These are phyloP conservation scores for Pachyrhynchus sulphureomaculatus DNA, from an alignment of 1,140 invertebrate genomes.

Conservation along the genomic window DNA sequence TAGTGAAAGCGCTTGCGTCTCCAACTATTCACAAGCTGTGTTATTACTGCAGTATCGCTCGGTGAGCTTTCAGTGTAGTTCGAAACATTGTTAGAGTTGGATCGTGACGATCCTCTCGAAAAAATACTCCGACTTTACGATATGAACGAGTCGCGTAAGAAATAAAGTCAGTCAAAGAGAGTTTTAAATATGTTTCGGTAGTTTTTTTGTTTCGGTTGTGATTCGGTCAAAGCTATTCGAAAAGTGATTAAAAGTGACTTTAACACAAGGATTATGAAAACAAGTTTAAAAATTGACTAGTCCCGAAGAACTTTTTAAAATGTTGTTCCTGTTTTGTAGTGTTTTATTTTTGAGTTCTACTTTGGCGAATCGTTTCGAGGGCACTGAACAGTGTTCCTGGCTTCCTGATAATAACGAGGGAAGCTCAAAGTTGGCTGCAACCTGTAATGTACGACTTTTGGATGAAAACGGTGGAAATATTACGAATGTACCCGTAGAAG, in stretches of 20 bases:
- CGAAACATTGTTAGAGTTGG: slow-evolving; percentile 29
- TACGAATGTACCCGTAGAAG: slow-evolving; percentile 66
- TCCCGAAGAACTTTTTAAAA: slow-evolving; percentile 14
- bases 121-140: slow-evolving; percentile 12
- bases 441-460: slow-evolving; percentile 69
- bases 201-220: background rate
- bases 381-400: slow-evolving; percentile 58
- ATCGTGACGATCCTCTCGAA: slow-evolving; percentile 10
- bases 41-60: slow-evolving; percentile 43
- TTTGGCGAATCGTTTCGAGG: slow-evolving; percentile 37
- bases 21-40: slow-evolving; percentile 22
- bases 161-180: background rate
- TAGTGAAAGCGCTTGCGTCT: slow-evolving; percentile 38
- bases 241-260: background rate
- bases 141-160: slow-evolving; percentile 6
- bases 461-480: slow-evolving; percentile 63
- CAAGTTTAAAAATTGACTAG: too few species aligned
- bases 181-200: background rate
- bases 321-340: slow-evolving; percentile 35
- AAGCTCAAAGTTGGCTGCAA: slow-evolving; percentile 57
- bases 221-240: background rate
- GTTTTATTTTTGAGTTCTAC: slow-evolving; percentile 18
- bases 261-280: background rate
- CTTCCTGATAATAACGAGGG: slow-evolving; percentile 62
- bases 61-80: slow-evolving; percentile 39